Conservation (phyloP, 2,113 vertebrate genomes). For the Paraplagusia blochii region DNA sequence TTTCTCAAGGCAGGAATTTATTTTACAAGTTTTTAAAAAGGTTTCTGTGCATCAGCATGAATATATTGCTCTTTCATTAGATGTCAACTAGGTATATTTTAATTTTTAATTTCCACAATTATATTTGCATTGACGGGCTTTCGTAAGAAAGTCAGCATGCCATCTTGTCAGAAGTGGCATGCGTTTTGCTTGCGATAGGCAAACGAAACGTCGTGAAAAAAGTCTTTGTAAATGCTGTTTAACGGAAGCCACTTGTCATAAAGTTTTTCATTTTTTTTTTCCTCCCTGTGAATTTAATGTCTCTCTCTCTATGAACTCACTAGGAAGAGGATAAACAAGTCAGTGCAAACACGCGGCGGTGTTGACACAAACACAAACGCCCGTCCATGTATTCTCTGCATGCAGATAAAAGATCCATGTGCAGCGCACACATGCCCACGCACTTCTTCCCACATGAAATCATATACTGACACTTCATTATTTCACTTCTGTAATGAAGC, state of each 20-base stretch:
- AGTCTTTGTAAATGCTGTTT: conserved; percentile 30
- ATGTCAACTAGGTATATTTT: too few relatives aligned
- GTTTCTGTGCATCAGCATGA: too few relatives aligned
- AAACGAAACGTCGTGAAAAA: conserved; percentile 15
- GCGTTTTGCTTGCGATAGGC: not conserved
- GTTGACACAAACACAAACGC: not conserved
- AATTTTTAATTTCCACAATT: too few relatives aligned
- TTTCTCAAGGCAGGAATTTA: conserved; percentile 17
- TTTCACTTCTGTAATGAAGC: conserved; percentile 57
- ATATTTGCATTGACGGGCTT: too few relatives aligned
- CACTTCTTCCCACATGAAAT: not conserved
- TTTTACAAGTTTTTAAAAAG: conserved; percentile 9
- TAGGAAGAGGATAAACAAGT: conserved; percentile 8
- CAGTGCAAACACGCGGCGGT: not conserved
- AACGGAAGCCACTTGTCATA: conserved; percentile 15
- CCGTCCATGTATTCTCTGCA: too few relatives aligned
- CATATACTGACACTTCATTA: conserved; percentile 20
- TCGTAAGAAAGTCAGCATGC: not conserved
- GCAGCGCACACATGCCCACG: conserved; percentile 2
- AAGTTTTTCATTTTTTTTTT: conserved; percentile 1
- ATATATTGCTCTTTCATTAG: too few relatives aligned
- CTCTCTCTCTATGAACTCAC: conserved; percentile 12
- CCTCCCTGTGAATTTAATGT: conserved; percentile 21
- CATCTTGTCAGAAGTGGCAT: conserved; percentile 10
- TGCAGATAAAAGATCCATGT: too few relatives aligned